Evolutionary conservation across 2,113 vertebrate genomes (phyloP).

Genomic region (Leptobrachium leishanense): DNA sequence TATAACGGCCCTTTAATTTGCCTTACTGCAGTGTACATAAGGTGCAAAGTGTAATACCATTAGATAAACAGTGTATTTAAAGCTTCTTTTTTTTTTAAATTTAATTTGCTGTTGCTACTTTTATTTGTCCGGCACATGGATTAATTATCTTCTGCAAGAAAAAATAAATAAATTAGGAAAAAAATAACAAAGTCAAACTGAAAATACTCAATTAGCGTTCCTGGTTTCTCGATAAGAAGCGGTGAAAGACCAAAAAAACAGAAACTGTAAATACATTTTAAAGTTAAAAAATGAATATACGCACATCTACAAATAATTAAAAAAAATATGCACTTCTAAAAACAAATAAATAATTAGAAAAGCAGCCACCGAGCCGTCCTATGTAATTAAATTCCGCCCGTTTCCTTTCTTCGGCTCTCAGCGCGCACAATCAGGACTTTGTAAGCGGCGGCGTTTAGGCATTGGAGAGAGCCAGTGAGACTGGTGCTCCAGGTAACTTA

Average conservation of each 20-base stretch:
- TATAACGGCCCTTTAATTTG: no score
- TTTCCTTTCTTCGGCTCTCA: slow-evolving; percentile 65
- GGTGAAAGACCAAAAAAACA: slow-evolving; percentile 61
- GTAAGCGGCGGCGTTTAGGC: slow-evolving; percentile 70
- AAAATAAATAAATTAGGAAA: slow-evolving; percentile 9
- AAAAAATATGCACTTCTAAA: slow-evolving; percentile 68
- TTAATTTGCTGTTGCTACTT: neutral
- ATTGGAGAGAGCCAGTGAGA: slow-evolving; percentile 67
- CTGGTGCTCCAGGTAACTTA: slow-evolving; percentile 65
- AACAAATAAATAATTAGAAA: slow-evolving; percentile 79
- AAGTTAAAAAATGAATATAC: neutral
- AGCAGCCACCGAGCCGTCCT: slow-evolving; percentile 72
- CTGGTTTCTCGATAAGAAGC: slow-evolving; percentile 61
- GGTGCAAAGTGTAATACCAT: neutral
- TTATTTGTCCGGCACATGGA: neutral
- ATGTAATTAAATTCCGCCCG: slow-evolving; percentile 78
- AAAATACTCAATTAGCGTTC: slow-evolving; percentile 55
- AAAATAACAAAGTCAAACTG: slow-evolving; percentile 4
- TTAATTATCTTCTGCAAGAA: neutral
- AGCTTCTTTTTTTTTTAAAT: neutral
- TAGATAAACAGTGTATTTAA: neutral
- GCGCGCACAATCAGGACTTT: slow-evolving; percentile 73
- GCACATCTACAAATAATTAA: no score
- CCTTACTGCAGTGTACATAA: neutral
- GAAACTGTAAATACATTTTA: slow-evolving; percentile 37